Conservation (phyloP, 2,113 vertebrate genomes). For the Lampris megalopsis region DNA sequence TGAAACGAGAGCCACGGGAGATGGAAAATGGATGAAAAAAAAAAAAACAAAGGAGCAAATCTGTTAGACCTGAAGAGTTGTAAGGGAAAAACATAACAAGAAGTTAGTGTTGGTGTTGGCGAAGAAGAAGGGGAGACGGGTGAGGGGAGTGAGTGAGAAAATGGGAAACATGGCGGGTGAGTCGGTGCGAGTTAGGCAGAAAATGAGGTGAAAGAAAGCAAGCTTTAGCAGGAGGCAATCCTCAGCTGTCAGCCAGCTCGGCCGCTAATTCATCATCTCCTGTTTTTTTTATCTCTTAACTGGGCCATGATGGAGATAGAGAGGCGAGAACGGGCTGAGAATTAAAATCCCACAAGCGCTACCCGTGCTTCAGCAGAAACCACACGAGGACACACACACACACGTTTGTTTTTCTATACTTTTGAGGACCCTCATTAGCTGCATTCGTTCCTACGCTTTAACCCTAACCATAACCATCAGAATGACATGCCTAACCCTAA, state of each 20-base stretch:
- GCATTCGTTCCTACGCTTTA: no score
- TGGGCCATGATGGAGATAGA: not conserved
- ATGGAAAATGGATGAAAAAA: not conserved
- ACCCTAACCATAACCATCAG: no score
- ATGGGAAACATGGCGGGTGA: not conserved
- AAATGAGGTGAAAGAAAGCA: not conserved
- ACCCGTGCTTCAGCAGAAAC: not conserved
- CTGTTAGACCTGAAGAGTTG: not conserved
- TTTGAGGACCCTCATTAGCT: no score
- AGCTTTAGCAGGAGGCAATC: not conserved
- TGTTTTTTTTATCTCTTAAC: not conserved
- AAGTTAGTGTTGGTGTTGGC: no score
- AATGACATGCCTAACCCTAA: no score
- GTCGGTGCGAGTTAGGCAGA: not conserved
- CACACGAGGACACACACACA: not conserved
- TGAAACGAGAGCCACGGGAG: not conserved
- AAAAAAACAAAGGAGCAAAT: not conserved
- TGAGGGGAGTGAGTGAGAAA: not conserved
- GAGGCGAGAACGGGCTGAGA: not conserved
- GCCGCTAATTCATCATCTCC: slow-evolving; percentile 9
- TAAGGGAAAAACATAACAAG: not conserved
- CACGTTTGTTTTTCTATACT: not conserved
- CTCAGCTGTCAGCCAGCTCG: not conserved
- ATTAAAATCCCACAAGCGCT: not conserved
- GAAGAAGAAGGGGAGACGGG: not conserved